Evolutionary conservation across 2,797 vertebrate species (phyloP), one percentile per base, ranked within the genome.

Genomic region (Chrysocyon brachyurus): DNA sequence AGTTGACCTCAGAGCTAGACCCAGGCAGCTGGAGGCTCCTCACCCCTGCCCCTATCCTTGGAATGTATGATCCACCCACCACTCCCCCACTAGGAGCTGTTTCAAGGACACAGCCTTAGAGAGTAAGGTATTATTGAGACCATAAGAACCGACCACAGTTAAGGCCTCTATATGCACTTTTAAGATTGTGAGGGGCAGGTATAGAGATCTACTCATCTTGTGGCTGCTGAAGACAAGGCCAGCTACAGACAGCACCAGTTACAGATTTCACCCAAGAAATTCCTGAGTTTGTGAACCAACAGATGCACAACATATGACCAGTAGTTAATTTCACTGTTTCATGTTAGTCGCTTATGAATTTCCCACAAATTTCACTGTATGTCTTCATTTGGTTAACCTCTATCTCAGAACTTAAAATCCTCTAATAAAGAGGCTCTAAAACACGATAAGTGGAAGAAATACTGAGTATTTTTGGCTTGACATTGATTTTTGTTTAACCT

Each of bases 381-480:
- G 24, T 61, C 63, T 92, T 96, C 33, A 85, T 59, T 66, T 91
- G 75, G 15, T 94, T 89, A 95, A 54, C 36, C 86, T 90, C 11
- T 88, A 36, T 88, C 28, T 87, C 17, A 46, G 92, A 96, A 88
- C 40, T 84, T 89, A 61, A 70, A 91, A 90, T 56, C 26, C 19
- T 52, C 57, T 88, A 86, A 94, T 92, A 83, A 96, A 94, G 94
- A 84, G 56, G 31, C 33, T 81, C 68, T 84, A 52, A 12, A 28
- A 87, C 1, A 46, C 40, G 24, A 12, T 70, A 91, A 91, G 49
- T 91, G 21, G 73, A 87, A 96, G 33, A 96, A 84, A 79, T 54
- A 66, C 40, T 75, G 40, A 90, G 28, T 70, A 77, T 73, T 94
- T 87, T 59, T 33, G 15, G 9, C 57, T 91, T 72, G 21, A 86